Base-by-base conservation (phyloP, 2,888 invertebrate genomes). In the Cosmia pyralina region DNA sequence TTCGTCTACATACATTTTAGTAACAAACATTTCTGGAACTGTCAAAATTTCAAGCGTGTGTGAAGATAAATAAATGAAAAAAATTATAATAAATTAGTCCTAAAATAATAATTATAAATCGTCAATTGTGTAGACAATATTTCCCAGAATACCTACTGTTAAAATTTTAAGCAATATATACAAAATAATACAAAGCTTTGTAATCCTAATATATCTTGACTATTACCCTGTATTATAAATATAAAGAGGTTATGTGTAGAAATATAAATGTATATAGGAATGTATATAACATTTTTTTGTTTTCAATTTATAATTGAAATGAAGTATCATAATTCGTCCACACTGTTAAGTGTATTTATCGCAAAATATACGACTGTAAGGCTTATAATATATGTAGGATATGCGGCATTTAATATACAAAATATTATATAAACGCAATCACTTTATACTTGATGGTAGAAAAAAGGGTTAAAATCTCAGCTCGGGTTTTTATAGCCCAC, bases 81-180 rank as follows among this genome's bases (percentile, higher is more conserved):
- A 38, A 57, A 69, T 65, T 60, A n/a, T 65, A 78, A 38, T 38
- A 53, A 53, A 74, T 77, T 75, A 83, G 71, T 57, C 41, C 28
- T 75, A 74, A 73, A 72, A 70, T 76, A 48, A 73, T 76, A 79
- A 84, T 84, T 85, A 84, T 84, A 81, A 87, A 87, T 71, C 80
- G 94, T 94, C 95, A 95, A 95, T 95, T 95, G 93, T 90, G 89
- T 94, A 93, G 94, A 95, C 94, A 94, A 95, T 95, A 95, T 92
- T 84, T 89, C 87, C 82, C 78, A 81, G 55, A 72, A 72, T 74
- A 77, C 57, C 48, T 82, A 85, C 83, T 74, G 78, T 82, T 85
- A 82, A 87, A 77, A 77, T 75, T 65, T 41, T 83, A 88, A 86
- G 84, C 81, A 84, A 84, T 83, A 85, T 79, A 86, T 79, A 86